These are phyloP conservation scores for Pheucticus melanocephalus DNA, from an alignment of 2,113 vertebrate species.

Conservation along the genomic window DNA sequence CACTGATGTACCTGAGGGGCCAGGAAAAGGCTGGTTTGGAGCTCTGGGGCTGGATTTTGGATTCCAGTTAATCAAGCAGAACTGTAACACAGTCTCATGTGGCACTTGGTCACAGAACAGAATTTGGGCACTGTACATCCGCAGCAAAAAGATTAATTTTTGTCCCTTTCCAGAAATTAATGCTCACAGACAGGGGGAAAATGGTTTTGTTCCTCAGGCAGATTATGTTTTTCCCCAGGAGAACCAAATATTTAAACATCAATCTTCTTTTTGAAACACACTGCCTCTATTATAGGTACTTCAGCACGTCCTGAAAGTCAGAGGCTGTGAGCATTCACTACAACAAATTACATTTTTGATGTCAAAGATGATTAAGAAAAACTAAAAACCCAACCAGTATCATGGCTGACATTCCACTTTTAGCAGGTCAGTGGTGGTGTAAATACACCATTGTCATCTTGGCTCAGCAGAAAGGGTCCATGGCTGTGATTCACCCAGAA, in stretches of 20 bases:
- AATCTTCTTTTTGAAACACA: neutral
- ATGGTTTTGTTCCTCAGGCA: neutral
- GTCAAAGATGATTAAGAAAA: neutral
- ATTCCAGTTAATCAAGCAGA: neutral
- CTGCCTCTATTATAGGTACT: neutral
- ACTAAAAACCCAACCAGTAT: neutral
- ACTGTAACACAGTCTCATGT: neutral
- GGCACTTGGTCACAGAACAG: neutral
- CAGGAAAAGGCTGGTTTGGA: neutral
- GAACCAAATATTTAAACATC: neutral
- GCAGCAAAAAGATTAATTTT: neutral
- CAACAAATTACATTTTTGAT: neutral
- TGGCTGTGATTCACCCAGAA: constrained; percentile 5
- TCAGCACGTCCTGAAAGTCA: neutral
- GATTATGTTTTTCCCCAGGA: neutral
- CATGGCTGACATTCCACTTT: neutral
- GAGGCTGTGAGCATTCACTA: neutral
- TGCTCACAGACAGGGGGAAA: neutral
- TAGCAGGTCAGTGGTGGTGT: neutral
- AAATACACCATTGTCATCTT: neutral
- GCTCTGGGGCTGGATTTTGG: neutral
- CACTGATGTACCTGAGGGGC: neutral
- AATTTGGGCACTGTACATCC: neutral
- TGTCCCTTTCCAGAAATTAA: neutral
- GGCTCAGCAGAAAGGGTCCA: constrained; percentile 9